Evolutionary conservation across 2,888 invertebrate genomes (phyloP).

Genomic region (Perdita meconis): DNA sequence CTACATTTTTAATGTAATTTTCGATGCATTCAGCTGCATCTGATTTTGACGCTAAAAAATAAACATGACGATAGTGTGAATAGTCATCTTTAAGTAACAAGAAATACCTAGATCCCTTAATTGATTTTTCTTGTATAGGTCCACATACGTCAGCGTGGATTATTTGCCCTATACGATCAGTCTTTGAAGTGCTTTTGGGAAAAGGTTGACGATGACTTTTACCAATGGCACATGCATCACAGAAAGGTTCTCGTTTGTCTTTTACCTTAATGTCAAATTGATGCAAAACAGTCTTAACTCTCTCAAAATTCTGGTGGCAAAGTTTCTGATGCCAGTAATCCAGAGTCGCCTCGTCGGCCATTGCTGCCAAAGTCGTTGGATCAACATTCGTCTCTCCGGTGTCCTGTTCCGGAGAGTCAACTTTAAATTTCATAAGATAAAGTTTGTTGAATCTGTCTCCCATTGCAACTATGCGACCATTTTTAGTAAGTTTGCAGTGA

Average conservation of each 20-base stretch:
- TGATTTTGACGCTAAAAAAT: slow-evolving; percentile 16
- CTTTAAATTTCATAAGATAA: slow-evolving; percentile 5
- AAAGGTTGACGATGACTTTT: slow-evolving; percentile 17
- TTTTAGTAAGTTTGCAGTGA: not conserved
- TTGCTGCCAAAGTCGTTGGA: too few species aligned
- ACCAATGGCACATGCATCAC: slow-evolving; percentile 1
- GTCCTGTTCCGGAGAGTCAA: not conserved
- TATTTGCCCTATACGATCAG: not conserved
- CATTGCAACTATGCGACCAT: slow-evolving; percentile 9
- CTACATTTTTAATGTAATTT: not conserved
- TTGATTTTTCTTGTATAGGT: slow-evolving; percentile 14
- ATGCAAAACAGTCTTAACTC: not conserved
- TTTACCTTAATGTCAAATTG: not conserved
- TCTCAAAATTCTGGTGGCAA: not conserved
- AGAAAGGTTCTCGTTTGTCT: not conserved
- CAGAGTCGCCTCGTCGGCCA: not conserved
- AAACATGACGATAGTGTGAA: not conserved
- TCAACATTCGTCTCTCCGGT: not conserved
- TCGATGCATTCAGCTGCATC: not conserved
- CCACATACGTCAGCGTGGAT: slow-evolving; percentile 28
- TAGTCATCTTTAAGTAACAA: slow-evolving; percentile 22
- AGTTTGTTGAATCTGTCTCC: not conserved
- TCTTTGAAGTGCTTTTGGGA: not conserved
- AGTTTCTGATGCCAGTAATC: slow-evolving; percentile 10
- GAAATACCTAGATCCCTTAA: slow-evolving; percentile 19